phyloP scores from a whole-genome alignment of 2,888 invertebrate species.

The Limnephilus marmoratus region DNA sequence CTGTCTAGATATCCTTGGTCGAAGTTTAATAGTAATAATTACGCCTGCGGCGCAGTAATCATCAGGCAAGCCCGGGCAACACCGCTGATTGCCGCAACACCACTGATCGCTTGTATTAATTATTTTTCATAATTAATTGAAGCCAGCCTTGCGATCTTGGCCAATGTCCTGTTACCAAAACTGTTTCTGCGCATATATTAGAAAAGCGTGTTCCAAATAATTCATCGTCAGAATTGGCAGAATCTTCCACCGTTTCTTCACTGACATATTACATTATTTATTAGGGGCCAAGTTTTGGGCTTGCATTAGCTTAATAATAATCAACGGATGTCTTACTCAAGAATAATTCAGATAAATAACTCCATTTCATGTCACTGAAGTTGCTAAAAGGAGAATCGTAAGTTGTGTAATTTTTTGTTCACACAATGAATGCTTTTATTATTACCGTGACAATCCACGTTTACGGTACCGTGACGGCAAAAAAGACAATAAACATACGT shows the following conservation, averaged over 20 bases:
- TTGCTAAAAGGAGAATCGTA: background rate
- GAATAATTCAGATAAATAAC: background rate
- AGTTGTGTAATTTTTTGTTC: too few species aligned
- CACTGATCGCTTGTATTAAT: background rate
- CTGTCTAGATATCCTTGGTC: too few species aligned
- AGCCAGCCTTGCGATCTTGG: background rate
- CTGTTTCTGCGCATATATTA: background rate
- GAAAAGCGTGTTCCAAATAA: background rate
- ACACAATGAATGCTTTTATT: too few species aligned
- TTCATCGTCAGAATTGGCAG: background rate
- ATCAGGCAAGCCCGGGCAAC: background rate
- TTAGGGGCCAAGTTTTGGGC: background rate
- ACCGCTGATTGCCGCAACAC: background rate
- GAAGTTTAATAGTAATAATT: too few species aligned
- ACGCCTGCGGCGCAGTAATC: background rate
- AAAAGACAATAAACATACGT: too few species aligned
- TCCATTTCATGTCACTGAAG: background rate
- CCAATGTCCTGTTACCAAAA: constrained; percentile 2
- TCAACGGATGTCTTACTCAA: background rate
- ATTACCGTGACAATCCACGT: too few species aligned
- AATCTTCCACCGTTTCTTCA: background rate
- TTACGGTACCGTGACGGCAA: too few species aligned
- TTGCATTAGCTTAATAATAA: background rate
- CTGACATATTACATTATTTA: background rate
- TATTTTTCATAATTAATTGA: background rate